Evolutionary conservation across 1,140 invertebrate species (phyloP), one percentile per base, ranked within the genome.

Genomic region (Oncopodura yosiiana): DNA sequence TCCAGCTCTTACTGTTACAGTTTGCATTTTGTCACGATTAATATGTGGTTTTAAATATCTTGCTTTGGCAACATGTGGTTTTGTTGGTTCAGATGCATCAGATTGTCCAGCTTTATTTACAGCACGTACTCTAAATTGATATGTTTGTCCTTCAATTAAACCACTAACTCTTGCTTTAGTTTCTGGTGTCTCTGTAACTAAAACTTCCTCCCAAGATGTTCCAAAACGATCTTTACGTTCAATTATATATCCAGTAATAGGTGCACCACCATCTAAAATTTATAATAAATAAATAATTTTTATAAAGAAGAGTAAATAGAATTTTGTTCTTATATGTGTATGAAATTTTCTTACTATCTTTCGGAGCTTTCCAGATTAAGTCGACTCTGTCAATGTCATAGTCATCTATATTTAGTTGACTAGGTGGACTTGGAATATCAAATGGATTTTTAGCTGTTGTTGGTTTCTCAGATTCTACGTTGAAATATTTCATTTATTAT

Each of bases 141-240:
- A 95, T 11, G 82, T 81, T 61, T 90, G 86, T 56, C 91, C 90
- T 76, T 94, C 92, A 72, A 83, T 87, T 14, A 95, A 72, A 2
- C 87, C 88, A 6, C 83, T 80, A 36, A 94, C 87, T 14, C 80
- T 81, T 27, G 82, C 88, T 69, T 92, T 84, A 53, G 81, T 81
- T 57, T 81, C 78, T 4, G 87, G 78, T n/a, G 81, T 82, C 75
- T 83, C 77, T 3, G 86, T 88, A 37, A 78, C 80, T n/a, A 84
- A 75, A 58, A 88, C 82, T 73, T 93, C 87, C 66, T 89, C 86
- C 91, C 92, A 96, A 24, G 80, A 75, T 6, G 80, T 79, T 2
- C 84, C 83, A 58, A 86, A 86, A 69, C 93, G 93, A 65, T 94
- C 90, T 69, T 92, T 94, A 75, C 93, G 94, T 73, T 99, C 94